phyloP scores from a whole-genome alignment of 2,113 vertebrate species.

The Python bivittatus region DNA sequence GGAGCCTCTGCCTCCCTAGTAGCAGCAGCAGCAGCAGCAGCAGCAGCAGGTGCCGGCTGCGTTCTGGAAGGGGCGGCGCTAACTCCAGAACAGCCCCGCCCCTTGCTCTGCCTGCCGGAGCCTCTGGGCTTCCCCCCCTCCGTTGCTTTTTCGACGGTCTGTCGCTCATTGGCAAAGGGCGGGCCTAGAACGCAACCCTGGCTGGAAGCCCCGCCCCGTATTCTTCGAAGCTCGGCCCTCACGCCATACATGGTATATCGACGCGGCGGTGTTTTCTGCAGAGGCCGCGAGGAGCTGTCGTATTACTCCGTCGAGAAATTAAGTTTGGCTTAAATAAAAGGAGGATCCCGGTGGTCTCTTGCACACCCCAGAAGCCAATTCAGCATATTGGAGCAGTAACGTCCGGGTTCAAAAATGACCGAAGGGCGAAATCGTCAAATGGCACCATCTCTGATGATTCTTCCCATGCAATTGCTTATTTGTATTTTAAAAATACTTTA shows the following conservation, averaged over 20 bases:
- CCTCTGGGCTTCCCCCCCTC: accelerated
- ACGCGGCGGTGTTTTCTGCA: neutral
- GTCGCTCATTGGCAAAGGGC: no score
- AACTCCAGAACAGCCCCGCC: neutral
- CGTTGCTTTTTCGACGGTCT: neutral
- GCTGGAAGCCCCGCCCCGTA: neutral
- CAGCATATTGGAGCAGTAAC: accelerated
- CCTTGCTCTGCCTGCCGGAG: neutral
- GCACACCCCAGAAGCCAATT: accelerated
- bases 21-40: neutral
- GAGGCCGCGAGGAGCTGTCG: neutral
- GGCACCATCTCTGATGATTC: neutral
- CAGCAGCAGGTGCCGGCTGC: neutral
- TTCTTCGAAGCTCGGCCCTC: neutral
- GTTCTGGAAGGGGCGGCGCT: neutral
- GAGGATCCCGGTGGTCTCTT: no score
- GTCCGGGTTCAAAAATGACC: accelerated
- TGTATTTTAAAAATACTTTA: neutral
- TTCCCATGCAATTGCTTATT: neutral
- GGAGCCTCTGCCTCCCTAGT: neutral
- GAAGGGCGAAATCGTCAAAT: neutral
- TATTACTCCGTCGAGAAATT: neutral
- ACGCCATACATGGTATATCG: neutral
- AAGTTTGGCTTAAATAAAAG: neutral
- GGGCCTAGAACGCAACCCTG: neutral